phyloP scores from a whole-genome alignment of 2,113 vertebrate species.

The Tragelaphus buxtoni region DNA sequence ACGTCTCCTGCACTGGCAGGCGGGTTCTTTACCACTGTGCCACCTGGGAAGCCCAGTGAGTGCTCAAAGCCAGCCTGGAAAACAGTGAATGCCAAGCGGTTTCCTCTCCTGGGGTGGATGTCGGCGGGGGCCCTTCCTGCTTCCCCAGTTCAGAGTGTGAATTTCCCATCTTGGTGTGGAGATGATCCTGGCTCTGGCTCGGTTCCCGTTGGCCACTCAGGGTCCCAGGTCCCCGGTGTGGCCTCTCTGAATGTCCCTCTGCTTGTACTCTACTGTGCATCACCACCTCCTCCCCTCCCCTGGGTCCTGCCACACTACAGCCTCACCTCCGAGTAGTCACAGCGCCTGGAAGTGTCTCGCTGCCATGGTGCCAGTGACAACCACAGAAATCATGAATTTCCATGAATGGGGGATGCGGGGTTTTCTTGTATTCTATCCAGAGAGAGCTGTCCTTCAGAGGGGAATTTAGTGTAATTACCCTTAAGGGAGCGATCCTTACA shows the following conservation, averaged over 20 bases:
- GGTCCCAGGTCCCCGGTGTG: not conserved
- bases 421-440: slow-evolving; percentile 80
- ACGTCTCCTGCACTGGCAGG: not conserved
- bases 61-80: not conserved
- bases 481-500: slow-evolving; percentile 84
- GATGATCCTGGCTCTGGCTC: not conserved
- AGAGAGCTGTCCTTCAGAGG: slow-evolving; percentile 86
- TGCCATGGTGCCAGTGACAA: slow-evolving; percentile 64
- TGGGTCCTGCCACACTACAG: not conserved
- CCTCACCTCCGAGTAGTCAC: slow-evolving; percentile 3
- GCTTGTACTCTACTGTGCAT: not conserved
- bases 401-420: slow-evolving; percentile 72
- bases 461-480: slow-evolving; percentile 86
- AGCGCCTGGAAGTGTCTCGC: slow-evolving; percentile 4
- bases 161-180: not conserved
- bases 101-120: not conserved
- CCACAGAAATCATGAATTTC: slow-evolving; percentile 73
- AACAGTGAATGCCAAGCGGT: not conserved
- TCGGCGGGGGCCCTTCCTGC: not conserved
- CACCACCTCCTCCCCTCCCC: not conserved
- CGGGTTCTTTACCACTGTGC: not conserved
- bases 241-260: not conserved
- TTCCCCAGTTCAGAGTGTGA: not conserved
- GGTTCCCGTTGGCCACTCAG: not conserved
- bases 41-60: not conserved